Evolutionary conservation across 2,888 invertebrate genomes (phyloP).

Genomic region (Andrena praecox): DNA sequence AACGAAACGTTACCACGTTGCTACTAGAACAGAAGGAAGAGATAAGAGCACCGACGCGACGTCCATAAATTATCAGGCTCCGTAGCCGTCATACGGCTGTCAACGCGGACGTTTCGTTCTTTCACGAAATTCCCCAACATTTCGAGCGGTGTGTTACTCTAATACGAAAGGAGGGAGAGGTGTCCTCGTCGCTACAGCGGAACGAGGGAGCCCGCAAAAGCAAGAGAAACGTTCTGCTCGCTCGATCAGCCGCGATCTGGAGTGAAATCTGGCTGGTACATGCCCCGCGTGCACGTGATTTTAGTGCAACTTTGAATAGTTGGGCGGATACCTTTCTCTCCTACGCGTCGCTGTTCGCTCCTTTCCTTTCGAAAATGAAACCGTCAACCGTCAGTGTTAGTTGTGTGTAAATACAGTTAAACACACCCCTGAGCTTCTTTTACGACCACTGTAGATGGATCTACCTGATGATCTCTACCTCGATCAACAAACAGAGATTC

Average conservation of each 20-base stretch:
- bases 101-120: background rate
- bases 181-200: constrained; percentile 17
- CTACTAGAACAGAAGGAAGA: background rate
- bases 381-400: background rate
- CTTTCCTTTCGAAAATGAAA: background rate
- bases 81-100: background rate
- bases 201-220: constrained; percentile 25
- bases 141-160: background rate
- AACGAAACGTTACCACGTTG: background rate
- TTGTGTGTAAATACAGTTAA: background rate
- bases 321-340: background rate
- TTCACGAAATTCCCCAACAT: constrained; percentile 28
- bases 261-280: constrained; percentile 74
- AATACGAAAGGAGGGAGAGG: background rate
- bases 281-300: constrained; percentile 2
- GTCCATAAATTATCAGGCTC: constrained; percentile 41
- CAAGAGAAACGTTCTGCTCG: constrained; percentile 39
- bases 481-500: background rate
- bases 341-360: background rate
- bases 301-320: constrained; percentile 1
- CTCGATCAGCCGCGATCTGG: constrained; percentile 75
- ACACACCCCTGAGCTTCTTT: background rate
- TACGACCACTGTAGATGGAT: background rate
- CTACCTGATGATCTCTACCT: background rate
- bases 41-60: constrained; percentile 23